Evolutionary conservation across 1,140 invertebrate genomes (phyloP), one percentile per base, ranked within the genome.

Genomic region (Calosoma granatense): DNA sequence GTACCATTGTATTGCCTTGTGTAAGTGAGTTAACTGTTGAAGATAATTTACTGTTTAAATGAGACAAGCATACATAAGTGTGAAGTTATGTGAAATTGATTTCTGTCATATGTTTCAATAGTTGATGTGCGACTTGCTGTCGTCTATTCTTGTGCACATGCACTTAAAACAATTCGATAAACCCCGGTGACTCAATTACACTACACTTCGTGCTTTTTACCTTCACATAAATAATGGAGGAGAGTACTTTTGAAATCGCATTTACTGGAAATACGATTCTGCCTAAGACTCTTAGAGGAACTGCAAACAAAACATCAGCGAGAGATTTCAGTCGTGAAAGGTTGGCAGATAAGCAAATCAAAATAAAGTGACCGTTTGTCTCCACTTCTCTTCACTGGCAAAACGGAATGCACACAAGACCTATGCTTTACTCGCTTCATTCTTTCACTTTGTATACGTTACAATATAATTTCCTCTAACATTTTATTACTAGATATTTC

Each of bases 241-340:
- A 17, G 15, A 47, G 41, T 17, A 47, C 6, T 47, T 47, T 47
- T 47, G 41, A 47, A 47, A 47, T 47, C 41, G 41, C 41, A 47
- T 47, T 47, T 47, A 47, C 41, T 17, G 41, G 41, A 47, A 47
- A 47, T 47, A 47, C 41, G 41, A 47, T 47, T 47, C 41, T n/a
- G 41, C 9, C 41, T 47, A 47, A 47, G 41, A 47, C 41, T 47
- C 41, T 47, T 47, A 47, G 9, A 6, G 41, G 41, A 47, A 47
- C 41, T 47, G 41, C 41, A 47, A 47, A 47, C 41, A 47, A 47
- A 47, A 47, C 41, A 47, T 47, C 41, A 47, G 17, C 41, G 15
- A 47, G 41, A 47, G 41, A 47, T 47, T 47, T 47, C 41, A 47
- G 3, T 47, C 41, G 41, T 47, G 41, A 47, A 47, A 47, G 41